Base-by-base conservation (phyloP, 2,113 vertebrate species). In the Proteles cristata region DNA sequence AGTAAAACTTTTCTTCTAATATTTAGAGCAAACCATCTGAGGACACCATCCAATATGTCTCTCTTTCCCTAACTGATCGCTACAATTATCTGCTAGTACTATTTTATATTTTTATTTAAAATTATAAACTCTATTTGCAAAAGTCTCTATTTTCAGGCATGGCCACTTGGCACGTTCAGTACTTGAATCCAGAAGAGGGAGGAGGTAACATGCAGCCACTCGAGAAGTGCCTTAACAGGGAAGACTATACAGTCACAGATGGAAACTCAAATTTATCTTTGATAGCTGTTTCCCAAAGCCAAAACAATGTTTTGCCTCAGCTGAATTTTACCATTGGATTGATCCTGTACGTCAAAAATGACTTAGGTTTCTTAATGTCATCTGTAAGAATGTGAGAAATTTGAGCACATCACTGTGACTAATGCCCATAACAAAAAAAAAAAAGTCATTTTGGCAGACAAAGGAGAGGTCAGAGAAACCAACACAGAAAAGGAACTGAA, bases 381-480 rank as follows among this genome's bases (percentile, higher is more conserved):
- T 88, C 65, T 1, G 0, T 83, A 89, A 90, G 80, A 96, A 87
- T 23, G 48, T 66, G 76, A 82, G 82, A 96, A 71, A 88, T 63
- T 71, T 85, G 82, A 96, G 35, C 25, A 83, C 97, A 94, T 83
- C 33, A 63, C 39, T 66, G 4, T 45, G 12, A 88, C 66, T 31
- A 39, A 84, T 1, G 0, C 76, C 26, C 15, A 35, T 23, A 63
- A 73, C 31, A 73, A 65, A 45, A 71, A 81, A 45, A 71, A 81
- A 39, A 77, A 43, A 55, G 58, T 87, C 39, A 58, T 89, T 96
- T 76, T 95, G 45, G 35, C 48, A 87, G 45, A 90, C 61, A 88
- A 96, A 93, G 33, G 61, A 93, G 74, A 77, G 63, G 92, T 95
- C 90, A 76, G 87, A 93, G 31, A 96, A 81, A 91, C 16, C 88